Evolutionary conservation across 2,797 vertebrate genomes (phyloP), one percentile per base, ranked within the genome.

Genomic region (Petrocephalus sullivani): DNA sequence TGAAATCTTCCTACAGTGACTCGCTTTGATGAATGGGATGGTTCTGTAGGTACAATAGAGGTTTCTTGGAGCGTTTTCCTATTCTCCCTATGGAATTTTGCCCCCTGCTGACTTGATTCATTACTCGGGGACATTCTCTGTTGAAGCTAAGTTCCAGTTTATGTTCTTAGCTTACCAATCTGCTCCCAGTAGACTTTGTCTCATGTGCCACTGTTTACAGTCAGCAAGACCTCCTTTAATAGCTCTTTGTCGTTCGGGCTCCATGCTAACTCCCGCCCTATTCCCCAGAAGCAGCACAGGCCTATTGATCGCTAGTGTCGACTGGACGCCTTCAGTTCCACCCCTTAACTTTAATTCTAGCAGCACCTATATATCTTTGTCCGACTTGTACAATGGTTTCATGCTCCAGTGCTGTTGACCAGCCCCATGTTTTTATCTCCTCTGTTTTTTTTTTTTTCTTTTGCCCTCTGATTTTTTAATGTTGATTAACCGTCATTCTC

Each of bases 91-190:
- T 81, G 75, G 75, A 81, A 75, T 81, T 81, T 81, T 49, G 41
- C 41, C 75, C 75, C 41, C 41, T 81, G 19, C 41, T 41, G 75
- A 81, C 19, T 21, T 81, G 41, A 81, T 81, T 81, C 75, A 81
- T 81, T 81, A 49, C 75, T 81, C 75, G 8, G 75, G 51, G 82
- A 84, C 82, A 23, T n/a, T 53, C 53, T 84, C n/a, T 33, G 53
- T 28, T 84, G 82, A 53, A 84, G 53, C 82, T 56, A 85, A 85
- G 53, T 56, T 85, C 83, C 83, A 85, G 83, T 84, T 54, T 57
- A 54, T 56, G 83, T 85, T 85, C 12, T 41, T 19, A 28, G 83
- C 28, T 56, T 57, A 57, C 83, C 23, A 57, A 28, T 57, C 14
- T 33, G 53, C 49, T 85, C 14, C 83, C 51, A 85, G 82, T n/a